These are phyloP conservation scores for Chymomyza caudatula DNA, from an alignment of 2,888 invertebrate species.

Conservation along the genomic window DNA sequence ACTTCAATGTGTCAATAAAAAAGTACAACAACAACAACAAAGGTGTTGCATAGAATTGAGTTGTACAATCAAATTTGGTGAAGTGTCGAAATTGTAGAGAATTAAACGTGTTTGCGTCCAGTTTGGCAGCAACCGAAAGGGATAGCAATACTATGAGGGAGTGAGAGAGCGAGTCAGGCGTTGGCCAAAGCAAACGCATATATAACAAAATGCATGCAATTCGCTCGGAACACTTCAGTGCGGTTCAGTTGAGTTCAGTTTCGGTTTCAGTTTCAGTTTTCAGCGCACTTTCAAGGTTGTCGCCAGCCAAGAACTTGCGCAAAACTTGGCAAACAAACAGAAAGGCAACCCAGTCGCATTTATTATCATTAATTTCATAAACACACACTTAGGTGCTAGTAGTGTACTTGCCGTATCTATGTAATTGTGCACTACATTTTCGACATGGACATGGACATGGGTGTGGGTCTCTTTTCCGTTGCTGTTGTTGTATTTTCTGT, in stretches of 20 bases:
- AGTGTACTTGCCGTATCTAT: not conserved
- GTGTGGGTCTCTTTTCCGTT: constrained; percentile 47
- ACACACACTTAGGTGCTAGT: not conserved
- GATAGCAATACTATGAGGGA: constrained; percentile 17
- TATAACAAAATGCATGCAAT: not conserved
- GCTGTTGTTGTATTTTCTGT: too few species aligned
- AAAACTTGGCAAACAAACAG: constrained; percentile 25
- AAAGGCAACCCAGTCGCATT: constrained; percentile 21
- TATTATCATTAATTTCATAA: constrained; percentile 14
- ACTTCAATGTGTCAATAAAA: not conserved
- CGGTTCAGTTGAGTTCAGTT: constrained; percentile 28
- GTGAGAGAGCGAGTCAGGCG: not conserved
- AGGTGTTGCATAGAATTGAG: constrained; percentile 43
- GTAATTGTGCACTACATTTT: constrained; percentile 1
- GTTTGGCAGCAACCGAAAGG: constrained; percentile 43
- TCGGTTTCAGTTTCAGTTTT: constrained; percentile 21
- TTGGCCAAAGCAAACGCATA: not conserved
- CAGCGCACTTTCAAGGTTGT: constrained; percentile 67
- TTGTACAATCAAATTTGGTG: constrained; percentile 7
- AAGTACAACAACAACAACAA: constrained; percentile 44
- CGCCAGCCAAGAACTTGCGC: constrained; percentile 54
- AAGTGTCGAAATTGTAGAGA: constrained; percentile 21
- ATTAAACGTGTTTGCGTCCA: constrained; percentile 47
- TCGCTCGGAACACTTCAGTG: constrained; percentile 26
- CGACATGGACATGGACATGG: constrained; percentile 33